phyloP scores from a whole-genome alignment of 2,797 vertebrate genomes.

The Liasis olivaceus region DNA sequence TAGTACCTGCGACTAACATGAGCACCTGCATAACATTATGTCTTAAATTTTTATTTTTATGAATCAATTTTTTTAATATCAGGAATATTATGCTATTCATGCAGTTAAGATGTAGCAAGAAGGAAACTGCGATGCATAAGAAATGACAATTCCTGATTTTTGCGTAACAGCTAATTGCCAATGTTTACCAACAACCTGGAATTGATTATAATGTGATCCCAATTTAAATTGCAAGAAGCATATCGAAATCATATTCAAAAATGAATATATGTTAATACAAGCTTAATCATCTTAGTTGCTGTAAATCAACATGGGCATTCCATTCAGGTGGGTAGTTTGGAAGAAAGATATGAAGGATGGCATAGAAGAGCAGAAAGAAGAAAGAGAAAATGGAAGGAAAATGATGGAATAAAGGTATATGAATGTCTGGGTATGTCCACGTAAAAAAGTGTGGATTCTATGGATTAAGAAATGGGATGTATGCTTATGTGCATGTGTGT shows the following conservation, averaged over 20 bases:
- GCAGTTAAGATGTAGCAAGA: not conserved
- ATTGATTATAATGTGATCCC: not conserved
- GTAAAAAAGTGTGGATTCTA: not conserved
- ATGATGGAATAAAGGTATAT: not conserved
- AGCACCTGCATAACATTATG: not conserved
- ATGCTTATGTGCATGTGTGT: not conserved
- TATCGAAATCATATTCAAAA: not conserved
- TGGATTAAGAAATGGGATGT: not conserved
- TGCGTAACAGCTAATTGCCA: not conserved
- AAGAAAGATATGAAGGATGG: not conserved
- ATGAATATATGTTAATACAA: not conserved
- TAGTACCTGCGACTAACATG: not conserved
- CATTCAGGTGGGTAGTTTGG: not conserved
- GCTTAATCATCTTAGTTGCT: not conserved
- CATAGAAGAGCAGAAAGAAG: not conserved
- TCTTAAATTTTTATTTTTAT: not conserved
- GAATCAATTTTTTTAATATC: not conserved
- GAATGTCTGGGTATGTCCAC: not conserved
- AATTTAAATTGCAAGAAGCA: not conserved
- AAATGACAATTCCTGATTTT: not conserved
- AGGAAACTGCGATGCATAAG: not conserved
- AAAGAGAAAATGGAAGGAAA: not conserved
- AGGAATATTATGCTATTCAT: not conserved
- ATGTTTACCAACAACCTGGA: not conserved
- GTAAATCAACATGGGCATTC: not conserved